phyloP scores from a whole-genome alignment of 2,888 invertebrate genomes.

The Orchestes rusci region DNA sequence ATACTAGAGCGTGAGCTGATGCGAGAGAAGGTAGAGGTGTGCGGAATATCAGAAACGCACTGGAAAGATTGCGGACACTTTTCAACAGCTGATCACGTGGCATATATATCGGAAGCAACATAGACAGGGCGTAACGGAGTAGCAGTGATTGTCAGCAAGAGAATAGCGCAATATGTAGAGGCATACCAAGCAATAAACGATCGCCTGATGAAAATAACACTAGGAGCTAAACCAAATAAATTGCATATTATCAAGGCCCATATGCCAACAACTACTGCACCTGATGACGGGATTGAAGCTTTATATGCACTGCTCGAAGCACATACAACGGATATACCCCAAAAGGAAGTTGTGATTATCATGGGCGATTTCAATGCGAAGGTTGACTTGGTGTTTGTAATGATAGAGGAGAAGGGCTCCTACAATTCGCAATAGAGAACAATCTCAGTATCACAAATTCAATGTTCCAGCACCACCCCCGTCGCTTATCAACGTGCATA shows the following conservation, averaged over 20 bases:
- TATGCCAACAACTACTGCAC: too few species aligned
- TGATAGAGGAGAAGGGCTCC: neutral
- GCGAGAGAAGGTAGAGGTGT: neutral
- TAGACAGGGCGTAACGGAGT: neutral
- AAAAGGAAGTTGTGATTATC: too few species aligned
- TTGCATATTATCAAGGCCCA: too few species aligned
- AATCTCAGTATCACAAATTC: neutral
- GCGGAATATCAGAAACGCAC: neutral
- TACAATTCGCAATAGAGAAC: neutral
- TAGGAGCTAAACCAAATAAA: too few species aligned
- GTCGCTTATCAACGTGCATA: neutral
- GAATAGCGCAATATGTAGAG: too few species aligned
- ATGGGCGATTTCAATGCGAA: too few species aligned
- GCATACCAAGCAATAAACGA: too few species aligned
- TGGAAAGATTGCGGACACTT: neutral
- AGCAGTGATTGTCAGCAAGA: neutral
- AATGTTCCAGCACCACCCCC: neutral
- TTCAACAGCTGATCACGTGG: neutral
- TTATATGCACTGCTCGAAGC: too few species aligned
- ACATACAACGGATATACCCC: too few species aligned
- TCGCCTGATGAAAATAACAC: too few species aligned
- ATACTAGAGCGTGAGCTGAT: constrained; percentile 1
- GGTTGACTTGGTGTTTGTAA: neutral
- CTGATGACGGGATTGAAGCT: too few species aligned
- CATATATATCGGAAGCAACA: neutral